These are phyloP conservation scores for Zingel zingel DNA, from an alignment of 2,113 vertebrate genomes.

Conservation along the genomic window DNA sequence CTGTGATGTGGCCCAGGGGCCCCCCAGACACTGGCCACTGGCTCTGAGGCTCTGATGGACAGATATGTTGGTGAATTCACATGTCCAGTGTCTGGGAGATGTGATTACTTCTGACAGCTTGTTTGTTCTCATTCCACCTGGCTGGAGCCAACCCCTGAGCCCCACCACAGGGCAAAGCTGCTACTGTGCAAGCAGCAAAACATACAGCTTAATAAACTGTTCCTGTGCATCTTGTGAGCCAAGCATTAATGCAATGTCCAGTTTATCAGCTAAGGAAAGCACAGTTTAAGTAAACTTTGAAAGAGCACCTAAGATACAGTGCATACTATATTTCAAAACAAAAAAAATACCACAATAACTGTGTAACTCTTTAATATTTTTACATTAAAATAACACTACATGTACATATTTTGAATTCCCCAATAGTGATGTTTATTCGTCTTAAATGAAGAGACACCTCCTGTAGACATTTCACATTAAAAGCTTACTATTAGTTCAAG, in stretches of 20 bases:
- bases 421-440: neutral
- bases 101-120: slow-evolving; percentile 84
- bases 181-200: slow-evolving; percentile 38
- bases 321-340: neutral
- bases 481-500: slow-evolving; percentile 5
- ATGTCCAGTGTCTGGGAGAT: slow-evolving; percentile 73
- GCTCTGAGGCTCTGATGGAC: slow-evolving; percentile 69
- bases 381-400: neutral
- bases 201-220: slow-evolving; percentile 47
- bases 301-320: neutral
- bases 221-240: slow-evolving; percentile 38
- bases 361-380: neutral
- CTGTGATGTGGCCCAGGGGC: slow-evolving; percentile 60
- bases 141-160: slow-evolving; percentile 69
- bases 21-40: slow-evolving; percentile 54
- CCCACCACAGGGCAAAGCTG: slow-evolving; percentile 59
- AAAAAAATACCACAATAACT: neutral
- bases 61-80: slow-evolving; percentile 77
- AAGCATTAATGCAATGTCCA: neutral
- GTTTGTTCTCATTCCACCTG: slow-evolving; percentile 86
- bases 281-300: neutral
- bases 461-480: slow-evolving; percentile 19
- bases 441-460: neutral
- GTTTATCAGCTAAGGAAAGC: slow-evolving; percentile 14
- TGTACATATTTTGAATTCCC: neutral